These are phyloP conservation scores for Phalacrocorax carbo DNA, from an alignment of 2,113 vertebrate genomes.

Conservation along the genomic window DNA sequence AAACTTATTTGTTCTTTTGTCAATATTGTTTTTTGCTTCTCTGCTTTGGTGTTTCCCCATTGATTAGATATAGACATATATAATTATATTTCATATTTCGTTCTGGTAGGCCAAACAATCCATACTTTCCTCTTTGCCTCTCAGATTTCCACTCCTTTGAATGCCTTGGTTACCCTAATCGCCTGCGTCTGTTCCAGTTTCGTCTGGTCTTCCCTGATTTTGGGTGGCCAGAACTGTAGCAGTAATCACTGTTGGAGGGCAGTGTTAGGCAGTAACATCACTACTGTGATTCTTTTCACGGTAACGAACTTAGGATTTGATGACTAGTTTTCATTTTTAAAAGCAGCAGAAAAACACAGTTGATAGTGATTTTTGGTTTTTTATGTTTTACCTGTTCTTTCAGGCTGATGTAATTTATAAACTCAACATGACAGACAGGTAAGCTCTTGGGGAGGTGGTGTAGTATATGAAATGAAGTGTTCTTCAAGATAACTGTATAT, in stretches of 20 bases:
- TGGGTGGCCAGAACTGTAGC: neutral
- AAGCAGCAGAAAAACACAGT: neutral
- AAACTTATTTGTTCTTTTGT: neutral
- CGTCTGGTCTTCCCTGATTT: neutral
- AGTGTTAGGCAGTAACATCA: neutral
- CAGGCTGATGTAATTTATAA: conserved; percentile 99
- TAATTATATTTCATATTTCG: neutral
- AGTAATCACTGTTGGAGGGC: neutral
- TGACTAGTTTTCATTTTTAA: neutral
- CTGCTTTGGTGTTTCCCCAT: neutral
- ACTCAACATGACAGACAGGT: conserved; percentile 99
- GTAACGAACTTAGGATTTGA: neutral
- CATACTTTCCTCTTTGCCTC: neutral
- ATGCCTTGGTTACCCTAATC: neutral
- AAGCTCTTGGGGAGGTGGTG: conserved; percentile 57
- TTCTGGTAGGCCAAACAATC: neutral
- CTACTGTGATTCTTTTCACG: neutral
- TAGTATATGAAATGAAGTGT: neutral
- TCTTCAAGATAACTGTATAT: neutral
- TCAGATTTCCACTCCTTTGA: neutral
- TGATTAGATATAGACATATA: neutral
- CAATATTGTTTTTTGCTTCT: neutral
- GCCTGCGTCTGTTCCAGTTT: neutral
- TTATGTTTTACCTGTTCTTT: conserved; percentile 62
- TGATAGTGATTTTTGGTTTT: neutral